Evolutionary conservation across 92 coral and sea anemone species (phyloP), one percentile per base, ranked within the genome.

Genomic region (Desmophyllum pertusum): DNA sequence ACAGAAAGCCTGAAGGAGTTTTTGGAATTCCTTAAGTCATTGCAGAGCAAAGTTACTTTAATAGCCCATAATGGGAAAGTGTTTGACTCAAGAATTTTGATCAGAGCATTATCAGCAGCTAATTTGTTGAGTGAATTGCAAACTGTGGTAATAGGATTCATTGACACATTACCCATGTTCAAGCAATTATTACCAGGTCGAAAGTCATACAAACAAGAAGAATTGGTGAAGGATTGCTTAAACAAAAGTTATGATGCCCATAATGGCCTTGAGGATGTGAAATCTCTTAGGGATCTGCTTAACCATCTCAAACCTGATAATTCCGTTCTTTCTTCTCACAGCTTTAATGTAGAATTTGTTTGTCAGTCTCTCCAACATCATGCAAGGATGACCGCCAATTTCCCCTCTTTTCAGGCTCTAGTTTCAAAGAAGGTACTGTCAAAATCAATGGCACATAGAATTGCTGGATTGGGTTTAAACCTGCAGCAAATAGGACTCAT

Each of bases 231-330:
- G 33, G 89, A 77, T 9, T 78, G 79, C 42, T 27, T 85, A 23
- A 36, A 39, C 19, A 78, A 51, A 51, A 8, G 27, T 29, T 85
- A 85, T 27, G 83, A 78, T 70, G 84, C 84, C 30, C 89, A 78
- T 64, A 85, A 78, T 78, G 84, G 89, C 48, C 71, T 85, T 33
- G 89, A 77, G 50, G 84, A 85, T 78, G 84, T 78, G 57, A 77
- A 77, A 70, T 65, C 84, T 46, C 70, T 85, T 0, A 57, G 66
- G 62, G 79, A 78, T 46, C 74, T 85, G 17, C 70, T 85, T n/a
- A 61, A 31, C n/a, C 77, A 78, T 52, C 73, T 67, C 1, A 27
- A 68, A n/a, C 71, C 82, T 48, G 38, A 17, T 19, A 45, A 77
- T 31, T 59, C 65, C 2, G 9, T 57, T 25, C 75, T 27, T 53